Base-by-base conservation (phyloP, 2,797 vertebrate species). In the Crax fasciolata region DNA sequence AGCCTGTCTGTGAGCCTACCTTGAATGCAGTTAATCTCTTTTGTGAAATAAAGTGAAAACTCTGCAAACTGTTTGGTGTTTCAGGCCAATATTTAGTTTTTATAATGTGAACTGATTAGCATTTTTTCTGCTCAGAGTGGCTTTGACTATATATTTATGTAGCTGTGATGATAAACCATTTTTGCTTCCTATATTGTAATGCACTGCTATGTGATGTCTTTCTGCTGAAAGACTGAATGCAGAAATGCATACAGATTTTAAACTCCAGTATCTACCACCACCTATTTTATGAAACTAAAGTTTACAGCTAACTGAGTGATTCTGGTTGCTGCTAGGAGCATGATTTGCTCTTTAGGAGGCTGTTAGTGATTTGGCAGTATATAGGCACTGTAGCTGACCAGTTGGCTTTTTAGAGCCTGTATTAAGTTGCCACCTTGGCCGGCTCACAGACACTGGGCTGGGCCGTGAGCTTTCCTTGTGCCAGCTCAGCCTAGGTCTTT, bases 11-110 rank as follows among this genome's bases (percentile, higher is more conserved):
- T 82, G 81, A 91, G 73, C 90, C 88, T 65, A 88, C 92, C 94
- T 96, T 89, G 72, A 73, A 78, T 95, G 76, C 39, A 66, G 92
- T 91, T 94, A 92, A 84, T 96, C 70, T 90, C 91, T 95, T 95
- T 84, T 10, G 4, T 80, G 89, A 94, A 93, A 89, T 65, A 91
- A 92, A 81, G 71, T 57, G 57, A 90, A 93, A 97, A 86, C 71
- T 93, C 92, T 94, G 55, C 78, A 59, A 82, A 91, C 79, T 30
- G 6, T 79, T 92, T 76, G 46, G 39, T 49, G 19, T 59, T 89
- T 80, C 71, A 32, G 27, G 68, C 43, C 0, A 4, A 71, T 80
- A 73, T 84, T 97, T 85, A 71, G 76, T 77, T 94, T 90, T 71
- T 86, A 62, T 70, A 81, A 84, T 66, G 24, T 61, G 25, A 90